Evolutionary conservation across 2,888 invertebrate genomes (phyloP).

Genomic region (Lycophotia porphyrea): DNA sequence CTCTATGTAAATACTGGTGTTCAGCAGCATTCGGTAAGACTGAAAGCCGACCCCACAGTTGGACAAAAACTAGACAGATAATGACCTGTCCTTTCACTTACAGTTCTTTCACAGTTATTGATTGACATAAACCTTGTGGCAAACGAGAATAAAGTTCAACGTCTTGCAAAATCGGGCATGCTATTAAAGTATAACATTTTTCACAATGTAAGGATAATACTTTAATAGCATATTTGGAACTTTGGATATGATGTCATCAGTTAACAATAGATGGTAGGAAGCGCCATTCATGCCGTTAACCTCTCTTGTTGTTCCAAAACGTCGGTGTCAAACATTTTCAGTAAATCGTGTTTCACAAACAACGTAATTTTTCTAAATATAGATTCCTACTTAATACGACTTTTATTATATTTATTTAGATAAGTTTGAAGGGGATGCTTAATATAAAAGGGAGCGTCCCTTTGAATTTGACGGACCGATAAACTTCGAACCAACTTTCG

Average conservation of each 20-base stretch:
- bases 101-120: background rate
- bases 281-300: constrained; percentile 10
- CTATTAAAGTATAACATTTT: too few species aligned
- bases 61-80: too few species aligned
- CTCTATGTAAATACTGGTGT: too few species aligned
- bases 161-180: background rate
- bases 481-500: constrained; percentile 41
- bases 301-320: background rate
- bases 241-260: background rate
- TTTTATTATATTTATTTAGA: constrained; percentile 26
- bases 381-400: constrained; percentile 14
- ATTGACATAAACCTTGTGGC: background rate
- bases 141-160: background rate
- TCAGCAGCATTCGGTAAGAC: too few species aligned
- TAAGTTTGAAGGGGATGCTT: constrained; percentile 17
- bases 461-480: constrained; percentile 34
- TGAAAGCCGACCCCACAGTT: too few species aligned
- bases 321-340: background rate
- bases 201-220: background rate
- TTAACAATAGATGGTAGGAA: constrained; percentile 15
- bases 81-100: background rate
- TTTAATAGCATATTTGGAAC: background rate
- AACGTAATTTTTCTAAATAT: background rate
- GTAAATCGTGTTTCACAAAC: constrained; percentile 7
- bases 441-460: constrained; percentile 30